Evolutionary conservation across 2,113 vertebrate genomes (phyloP), one percentile per base, ranked within the genome.

Genomic region (Sinocyclocheilus anophthalmus): DNA sequence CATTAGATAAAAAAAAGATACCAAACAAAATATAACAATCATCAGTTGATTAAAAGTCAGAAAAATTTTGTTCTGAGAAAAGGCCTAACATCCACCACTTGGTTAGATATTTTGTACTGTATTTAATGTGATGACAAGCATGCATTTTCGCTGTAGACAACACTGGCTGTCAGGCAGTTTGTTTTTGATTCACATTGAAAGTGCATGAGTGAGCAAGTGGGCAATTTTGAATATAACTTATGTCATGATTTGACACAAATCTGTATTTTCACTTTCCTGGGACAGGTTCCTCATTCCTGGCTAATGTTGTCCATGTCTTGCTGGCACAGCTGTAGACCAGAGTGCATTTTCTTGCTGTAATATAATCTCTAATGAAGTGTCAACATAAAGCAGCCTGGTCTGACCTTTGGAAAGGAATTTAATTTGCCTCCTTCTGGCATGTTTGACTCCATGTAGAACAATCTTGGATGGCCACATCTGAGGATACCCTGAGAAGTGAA

Each of bases 351-450:
- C 80, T 75, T 85, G 85, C 76, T 70, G 61, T 81, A 80, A 87
- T 81, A 85, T 88, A 76, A 86, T 88, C 84, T 85, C 75, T 88
- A 88, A 85, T 81, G 86, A 88, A 85, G 85, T 85, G 87, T 84
- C 77, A 84, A 76, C 84, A 89, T 87, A 87, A 88, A 90, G 76
- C 69, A 80, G 83, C 63, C 83, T 86, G 84, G 53, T 85, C 87
- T 88, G 86, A 89, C 88, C 88, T 90, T 90, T 87, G 81, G 83
- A 84, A 83, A 81, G 70, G 89, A 72, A 83, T 90, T 88, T 88
- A 90, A 88, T 90, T 88, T 86, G 84, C 69, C 83, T 85, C 76
- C 87, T 86, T 86, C 48, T 86, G 84, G 77, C 87, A 80, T 84
- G 76, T 88, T 88, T 87, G 86, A 87, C 85, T 88, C 87, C 76